Conservation (phyloP, 2,888 invertebrate species). For the Drosophila subsilvestris region DNA sequence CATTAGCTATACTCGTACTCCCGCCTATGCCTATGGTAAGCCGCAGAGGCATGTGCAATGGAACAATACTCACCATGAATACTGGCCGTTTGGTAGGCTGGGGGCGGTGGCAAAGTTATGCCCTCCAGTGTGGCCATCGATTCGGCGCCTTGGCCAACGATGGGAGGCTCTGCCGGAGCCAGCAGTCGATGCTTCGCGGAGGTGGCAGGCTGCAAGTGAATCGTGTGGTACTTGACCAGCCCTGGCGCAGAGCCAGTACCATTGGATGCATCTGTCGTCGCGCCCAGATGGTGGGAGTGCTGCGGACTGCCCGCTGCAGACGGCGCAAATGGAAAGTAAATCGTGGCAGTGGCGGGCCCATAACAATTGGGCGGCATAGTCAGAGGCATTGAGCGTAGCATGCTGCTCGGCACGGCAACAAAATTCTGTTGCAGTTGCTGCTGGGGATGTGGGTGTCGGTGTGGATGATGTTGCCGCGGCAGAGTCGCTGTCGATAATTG, state of each 20-base stretch:
- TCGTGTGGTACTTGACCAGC: constrained; percentile 83
- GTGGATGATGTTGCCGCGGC: constrained; percentile 67
- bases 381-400: constrained; percentile 67
- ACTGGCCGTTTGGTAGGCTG: constrained; percentile 84
- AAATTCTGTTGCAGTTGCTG: constrained; percentile 71
- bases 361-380: constrained; percentile 73
- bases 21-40: background rate
- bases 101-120: constrained; percentile 81
- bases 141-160: constrained; percentile 29
- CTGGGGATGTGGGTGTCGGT: constrained; percentile 58
- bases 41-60: background rate
- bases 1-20: constrained; percentile 13
- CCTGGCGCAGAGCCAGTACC: constrained; percentile 37
- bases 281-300: constrained; percentile 24
- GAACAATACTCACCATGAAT: constrained; percentile 81
- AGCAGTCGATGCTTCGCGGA: constrained; percentile 63
- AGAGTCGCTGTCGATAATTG: constrained; percentile 70
- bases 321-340: constrained; percentile 82
- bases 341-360: constrained; percentile 80
- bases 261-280: constrained; percentile 42
- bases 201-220: constrained; percentile 82
- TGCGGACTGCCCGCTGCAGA: constrained; percentile 41
- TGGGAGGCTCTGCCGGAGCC: constrained; percentile 30
- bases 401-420: constrained; percentile 80
- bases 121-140: constrained; percentile 53